phyloP scores from a whole-genome alignment of 1,140 invertebrate genomes.

The Diploscapter pachys region DNA sequence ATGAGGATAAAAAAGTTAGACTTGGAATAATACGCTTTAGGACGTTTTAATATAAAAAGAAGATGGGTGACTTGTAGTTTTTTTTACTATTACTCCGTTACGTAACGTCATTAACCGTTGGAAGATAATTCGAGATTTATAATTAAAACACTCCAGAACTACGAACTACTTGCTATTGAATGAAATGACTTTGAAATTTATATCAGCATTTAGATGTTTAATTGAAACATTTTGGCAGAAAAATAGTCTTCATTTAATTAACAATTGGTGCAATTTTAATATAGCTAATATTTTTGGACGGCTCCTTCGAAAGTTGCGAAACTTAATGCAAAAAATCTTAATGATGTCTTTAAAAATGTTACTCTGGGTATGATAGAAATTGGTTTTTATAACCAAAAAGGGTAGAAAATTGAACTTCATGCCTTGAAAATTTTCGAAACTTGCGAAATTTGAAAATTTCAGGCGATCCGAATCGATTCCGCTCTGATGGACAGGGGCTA shows the following conservation, averaged over 20 bases:
- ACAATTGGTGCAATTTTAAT: no score
- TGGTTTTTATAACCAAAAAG: not conserved
- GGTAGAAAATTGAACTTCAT: not conserved
- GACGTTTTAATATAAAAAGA: not conserved
- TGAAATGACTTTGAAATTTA: no score
- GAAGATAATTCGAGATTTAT: no score
- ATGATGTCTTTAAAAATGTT: not conserved
- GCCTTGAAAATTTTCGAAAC: not conserved
- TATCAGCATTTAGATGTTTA: no score
- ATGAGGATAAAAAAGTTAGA: constrained; percentile 23
- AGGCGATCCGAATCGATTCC: constrained; percentile 31
- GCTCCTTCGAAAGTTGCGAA: not conserved
- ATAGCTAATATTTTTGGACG: not conserved
- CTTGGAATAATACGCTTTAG: constrained; percentile 1
- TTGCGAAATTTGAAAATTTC: not conserved
- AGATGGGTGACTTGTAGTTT: not conserved
- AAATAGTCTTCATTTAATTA: no score
- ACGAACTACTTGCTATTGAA: no score
- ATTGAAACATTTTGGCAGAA: no score
- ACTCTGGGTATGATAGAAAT: not conserved
- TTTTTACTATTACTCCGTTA: not conserved
- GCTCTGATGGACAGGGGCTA: constrained; percentile 30
- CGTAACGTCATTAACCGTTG: no score
- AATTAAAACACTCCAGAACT: no score
- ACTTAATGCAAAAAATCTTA: constrained; percentile 13